Evolutionary conservation across 1,140 invertebrate genomes (phyloP).

Genomic region (Panagrolaimus sp.): DNA sequence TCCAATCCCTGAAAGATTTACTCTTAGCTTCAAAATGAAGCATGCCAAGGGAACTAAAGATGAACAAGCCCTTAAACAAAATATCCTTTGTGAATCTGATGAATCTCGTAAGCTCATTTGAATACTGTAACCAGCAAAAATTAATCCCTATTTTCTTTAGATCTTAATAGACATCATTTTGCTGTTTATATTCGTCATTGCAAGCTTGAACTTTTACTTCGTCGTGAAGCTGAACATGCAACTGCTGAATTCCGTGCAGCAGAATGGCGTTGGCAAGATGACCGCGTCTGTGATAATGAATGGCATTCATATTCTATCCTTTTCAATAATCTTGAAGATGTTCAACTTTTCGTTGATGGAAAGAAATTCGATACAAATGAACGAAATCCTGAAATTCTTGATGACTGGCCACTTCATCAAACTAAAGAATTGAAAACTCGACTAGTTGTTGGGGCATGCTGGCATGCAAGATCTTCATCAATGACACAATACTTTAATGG

Average conservation of each 20-base stretch:
- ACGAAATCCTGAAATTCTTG: conserved; percentile 78
- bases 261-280: conserved; percentile 90
- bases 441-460: conserved; percentile 87
- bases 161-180: conserved; percentile 91
- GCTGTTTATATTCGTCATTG: conserved; percentile 92
- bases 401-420: conserved; percentile 97
- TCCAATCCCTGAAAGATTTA: conserved; percentile 52
- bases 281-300: conserved; percentile 83
- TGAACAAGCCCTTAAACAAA: conserved; percentile 52
- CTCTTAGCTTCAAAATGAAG: conserved; percentile 53
- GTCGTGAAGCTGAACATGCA: conserved; percentile 80
- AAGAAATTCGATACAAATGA: conserved; percentile 70
- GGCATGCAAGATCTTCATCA: conserved; percentile 70
- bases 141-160: conserved; percentile 27
- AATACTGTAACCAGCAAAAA: neutral
- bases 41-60: conserved; percentile 48
- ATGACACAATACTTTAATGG: conserved; percentile 56
- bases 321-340: conserved; percentile 74
- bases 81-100: conserved; percentile 55
- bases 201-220: conserved; percentile 80
- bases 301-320: conserved; percentile 97
- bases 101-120: conserved; percentile 38
- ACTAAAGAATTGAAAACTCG: conserved; percentile 87
- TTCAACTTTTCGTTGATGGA: conserved; percentile 67
- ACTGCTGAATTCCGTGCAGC: conserved; percentile 93